A percentile compares a stretch with the other conserved stretches of the same genome.
phyloP scores from a whole-genome alignment of 2,888 invertebrate genomes.

The Entomobrya proxima region DNA sequence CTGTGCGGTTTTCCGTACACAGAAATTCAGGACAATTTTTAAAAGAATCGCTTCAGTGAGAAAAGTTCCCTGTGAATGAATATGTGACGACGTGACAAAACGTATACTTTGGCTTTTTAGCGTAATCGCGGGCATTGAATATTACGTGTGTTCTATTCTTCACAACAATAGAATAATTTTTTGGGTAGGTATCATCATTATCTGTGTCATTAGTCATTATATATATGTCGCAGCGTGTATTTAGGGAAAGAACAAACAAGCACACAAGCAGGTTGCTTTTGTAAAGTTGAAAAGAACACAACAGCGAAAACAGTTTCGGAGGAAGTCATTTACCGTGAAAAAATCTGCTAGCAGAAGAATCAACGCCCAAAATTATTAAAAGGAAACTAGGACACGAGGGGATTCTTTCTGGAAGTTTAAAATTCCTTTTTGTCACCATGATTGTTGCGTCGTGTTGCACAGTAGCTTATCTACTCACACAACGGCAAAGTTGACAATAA shows the following conservation, averaged over 20 bases:
- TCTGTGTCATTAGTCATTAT: too few species aligned
- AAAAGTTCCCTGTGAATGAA: background rate
- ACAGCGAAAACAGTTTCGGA: background rate
- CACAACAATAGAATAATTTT: too few species aligned
- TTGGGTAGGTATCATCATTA: too few species aligned
- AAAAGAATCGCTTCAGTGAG: conserved; percentile 4
- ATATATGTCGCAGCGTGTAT: too few species aligned
- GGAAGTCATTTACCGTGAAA: conserved; percentile 16
- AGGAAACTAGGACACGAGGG: background rate
- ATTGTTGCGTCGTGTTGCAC: too few species aligned
- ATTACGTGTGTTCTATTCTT: too few species aligned
- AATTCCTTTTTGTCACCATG: conserved; percentile 15
- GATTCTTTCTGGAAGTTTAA: conserved; percentile 1
- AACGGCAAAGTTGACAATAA: too few species aligned
- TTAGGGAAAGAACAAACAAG: too few species aligned
- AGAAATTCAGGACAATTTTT: background rate
- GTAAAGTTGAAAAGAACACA: background rate
- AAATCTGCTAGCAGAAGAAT: conserved; percentile 11
- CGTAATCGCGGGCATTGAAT: too few species aligned
- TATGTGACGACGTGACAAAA: too few species aligned
- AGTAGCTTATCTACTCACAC: too few species aligned
- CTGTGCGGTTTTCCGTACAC: background rate
- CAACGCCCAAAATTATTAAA: background rate
- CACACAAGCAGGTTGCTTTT: background rate
- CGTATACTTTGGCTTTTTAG: too few species aligned